Base-by-base conservation (phyloP, 2,797 vertebrate genomes). In the Garrulus glandarius region DNA sequence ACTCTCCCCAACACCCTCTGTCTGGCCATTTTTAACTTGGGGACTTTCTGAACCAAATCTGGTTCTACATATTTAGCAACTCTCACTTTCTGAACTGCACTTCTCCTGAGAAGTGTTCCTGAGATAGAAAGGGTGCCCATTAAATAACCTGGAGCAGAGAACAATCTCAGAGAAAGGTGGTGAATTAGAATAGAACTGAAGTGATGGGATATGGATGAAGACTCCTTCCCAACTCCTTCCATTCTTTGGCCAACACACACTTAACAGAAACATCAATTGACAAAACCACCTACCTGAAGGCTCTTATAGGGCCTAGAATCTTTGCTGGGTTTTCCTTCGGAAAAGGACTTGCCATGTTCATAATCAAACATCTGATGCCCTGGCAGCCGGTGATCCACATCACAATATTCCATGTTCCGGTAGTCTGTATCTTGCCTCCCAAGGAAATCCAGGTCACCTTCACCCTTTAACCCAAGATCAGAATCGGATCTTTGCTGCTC, bases 321-420 rank as follows among this genome's bases (percentile, higher is more conserved):
- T 98, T 98, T 92, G 98, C 70, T 83, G 97, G 97, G 97, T 98
- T 98, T 98, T 89, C 98, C 96, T 98, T 99, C 94, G 97, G 97
- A 71, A 85, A 98, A 98, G 92, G 98, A 98, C 69, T 98, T 98
- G 90, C 98, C 98, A 14, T 97, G 98, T 76, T 99, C 98, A 96
- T 99, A 99, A n/a, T 99, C 99, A 95, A 98, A 99, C 82, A 98
- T 95, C 52, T 98, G 98, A 69, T 96, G 98, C 6, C 99, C 98
- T 5, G 98, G 98, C 59, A 99, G 98, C 72, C 99, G 98, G 95
- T 99, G 99, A 98, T 99, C 99, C 75, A 99, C 99, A 94, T 99
- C 99, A 21, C 99, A 98, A 95, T 99, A 99, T 92, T 99, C 99
- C 95, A 99, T 99, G 96, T 99, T 99, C 96, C 97, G 98, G 50